Conservation (phyloP, 2,113 vertebrate genomes). For the Elaphurus davidianus region DNA sequence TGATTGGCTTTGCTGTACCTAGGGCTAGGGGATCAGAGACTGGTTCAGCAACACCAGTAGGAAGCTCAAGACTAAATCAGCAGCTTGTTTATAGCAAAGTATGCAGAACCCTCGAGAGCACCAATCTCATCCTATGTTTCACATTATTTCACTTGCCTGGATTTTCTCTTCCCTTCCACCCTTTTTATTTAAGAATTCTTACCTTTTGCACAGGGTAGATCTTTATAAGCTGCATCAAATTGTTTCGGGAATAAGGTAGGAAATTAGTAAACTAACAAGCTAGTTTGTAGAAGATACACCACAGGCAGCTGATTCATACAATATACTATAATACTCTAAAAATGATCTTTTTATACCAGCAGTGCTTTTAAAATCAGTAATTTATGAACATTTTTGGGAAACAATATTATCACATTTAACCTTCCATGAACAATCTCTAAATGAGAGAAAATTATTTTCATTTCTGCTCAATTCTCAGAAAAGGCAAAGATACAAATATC, state of each 20-base stretch:
- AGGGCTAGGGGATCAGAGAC: not conserved
- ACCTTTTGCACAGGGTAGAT: not conserved
- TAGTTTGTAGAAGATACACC: not conserved
- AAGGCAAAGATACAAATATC: not conserved
- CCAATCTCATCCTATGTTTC: not conserved
- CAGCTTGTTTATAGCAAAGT: not conserved
- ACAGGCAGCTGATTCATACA: not conserved
- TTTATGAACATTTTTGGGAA: not conserved
- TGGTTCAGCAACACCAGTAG: not conserved
- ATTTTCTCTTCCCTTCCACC: slow-evolving; percentile 29
- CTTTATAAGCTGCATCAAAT: not conserved
- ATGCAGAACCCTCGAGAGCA: not conserved
- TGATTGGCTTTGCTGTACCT: not conserved
- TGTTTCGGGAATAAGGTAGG: not conserved
- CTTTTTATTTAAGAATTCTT: not conserved
- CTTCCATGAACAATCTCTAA: not conserved
- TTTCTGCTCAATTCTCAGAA: slow-evolving; percentile 12
- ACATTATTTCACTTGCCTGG: not conserved
- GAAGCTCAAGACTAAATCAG: not conserved
- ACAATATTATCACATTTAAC: not conserved
- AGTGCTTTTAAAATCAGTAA: not conserved
- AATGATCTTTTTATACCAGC: not conserved
- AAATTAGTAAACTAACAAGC: not conserved
- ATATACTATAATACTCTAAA: not conserved
- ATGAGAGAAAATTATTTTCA: not conserved